Conservation (phyloP, 2,797 vertebrate genomes). For the Hipposideros larvatus region DNA sequence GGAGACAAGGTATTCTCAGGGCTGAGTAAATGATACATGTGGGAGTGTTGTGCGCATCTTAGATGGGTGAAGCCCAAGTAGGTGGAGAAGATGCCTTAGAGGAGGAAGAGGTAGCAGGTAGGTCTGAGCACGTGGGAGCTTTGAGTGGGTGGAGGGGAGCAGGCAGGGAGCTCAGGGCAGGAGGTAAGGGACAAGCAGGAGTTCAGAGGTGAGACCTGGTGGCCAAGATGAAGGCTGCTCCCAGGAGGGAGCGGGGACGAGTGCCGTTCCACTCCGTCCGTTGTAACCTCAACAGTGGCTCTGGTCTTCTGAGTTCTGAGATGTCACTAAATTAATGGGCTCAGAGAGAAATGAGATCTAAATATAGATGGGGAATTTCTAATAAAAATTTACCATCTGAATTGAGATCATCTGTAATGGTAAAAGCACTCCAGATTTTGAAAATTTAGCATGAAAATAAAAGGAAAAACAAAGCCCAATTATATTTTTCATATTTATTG, state of each 20-base stretch:
- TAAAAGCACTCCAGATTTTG: background rate
- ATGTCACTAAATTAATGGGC: background rate
- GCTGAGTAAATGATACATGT: accelerated
- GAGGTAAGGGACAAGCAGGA: background rate
- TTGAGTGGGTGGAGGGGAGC: background rate
- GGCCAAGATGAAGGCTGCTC: background rate
- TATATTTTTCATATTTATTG: background rate
- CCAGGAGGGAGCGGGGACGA: background rate
- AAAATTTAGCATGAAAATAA: background rate
- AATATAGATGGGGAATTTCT: background rate
- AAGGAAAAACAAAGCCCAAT: background rate
- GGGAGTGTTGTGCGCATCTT: background rate
- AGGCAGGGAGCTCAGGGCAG: background rate
- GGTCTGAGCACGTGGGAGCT: background rate
- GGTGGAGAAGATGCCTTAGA: background rate
- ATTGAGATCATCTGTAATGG: background rate
- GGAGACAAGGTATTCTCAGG: background rate
- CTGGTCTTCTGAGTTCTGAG: background rate
- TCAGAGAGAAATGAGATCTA: background rate
- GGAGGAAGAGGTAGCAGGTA: accelerated
- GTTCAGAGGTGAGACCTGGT: background rate
- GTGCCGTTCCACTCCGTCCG: accelerated
- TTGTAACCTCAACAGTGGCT: background rate
- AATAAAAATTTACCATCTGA: background rate
- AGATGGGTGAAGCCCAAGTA: background rate